Base-by-base conservation (phyloP, 2,888 invertebrate species). In the Dyspetes luteomarginatus region DNA sequence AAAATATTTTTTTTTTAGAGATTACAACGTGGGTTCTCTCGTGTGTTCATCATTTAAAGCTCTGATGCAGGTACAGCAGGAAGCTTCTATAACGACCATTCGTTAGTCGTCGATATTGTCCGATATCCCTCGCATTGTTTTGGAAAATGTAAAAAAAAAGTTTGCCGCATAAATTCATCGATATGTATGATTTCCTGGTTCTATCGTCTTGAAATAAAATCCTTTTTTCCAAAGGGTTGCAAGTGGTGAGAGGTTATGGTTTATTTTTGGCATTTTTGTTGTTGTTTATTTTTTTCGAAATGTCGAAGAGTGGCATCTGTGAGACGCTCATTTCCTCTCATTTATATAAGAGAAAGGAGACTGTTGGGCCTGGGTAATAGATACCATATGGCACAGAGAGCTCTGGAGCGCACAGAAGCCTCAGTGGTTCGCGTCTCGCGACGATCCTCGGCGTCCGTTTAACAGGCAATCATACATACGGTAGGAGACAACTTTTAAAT, bases 401-500 rank as follows among this genome's bases (percentile, higher is more conserved):
- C 19, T 15, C 22, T 17, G n/a, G 30, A 71, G 78, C 30, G 60
- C 36, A 67, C 58, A 43, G 30, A 58, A 45, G 64, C 69, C 68
- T 76, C 82, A 81, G 85, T 86, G 88, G 85, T 87, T 86, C 86
- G 83, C 82, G 86, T 87, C 88, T 89, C 86, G 89, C 89, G 91
- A 90, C 89, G 89, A 90, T 90, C 88, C 89, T 89, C 86, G 87
- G 88, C 89, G 89, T 90, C 89, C 85, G 48, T 69, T 28, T 85
- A 90, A 28, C 86, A 88, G 91, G 90, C 75, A 81, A 90, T 87
- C 68, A 77, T 58, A 45, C 15, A 43, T 0, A 15, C 75, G 86
- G 19, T 76, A 79, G 85, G 15, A 52, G 15, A 45, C 41, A n/a
- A 15, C 12, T 36, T 12, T 36, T 12, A 12, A 36, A 7, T 7